phyloP scores from a whole-genome alignment of 2,888 invertebrate genomes.

The Tetranychus piercei region DNA sequence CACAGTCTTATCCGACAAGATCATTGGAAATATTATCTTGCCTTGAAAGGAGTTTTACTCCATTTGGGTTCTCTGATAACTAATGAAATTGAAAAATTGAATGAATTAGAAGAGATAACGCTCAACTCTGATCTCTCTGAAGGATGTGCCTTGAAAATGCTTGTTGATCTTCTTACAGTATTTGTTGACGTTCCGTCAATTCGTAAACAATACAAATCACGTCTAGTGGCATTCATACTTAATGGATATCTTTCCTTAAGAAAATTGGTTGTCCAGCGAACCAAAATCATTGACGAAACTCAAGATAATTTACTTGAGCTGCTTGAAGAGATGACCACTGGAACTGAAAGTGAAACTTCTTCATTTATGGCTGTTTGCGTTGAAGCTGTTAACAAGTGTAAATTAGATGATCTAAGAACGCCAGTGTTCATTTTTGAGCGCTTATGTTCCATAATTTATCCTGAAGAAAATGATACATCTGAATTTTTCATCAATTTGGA shows the following conservation, averaged over 20 bases:
- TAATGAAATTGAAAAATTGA: constrained; percentile 67
- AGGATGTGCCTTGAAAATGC: constrained; percentile 73
- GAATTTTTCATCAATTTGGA: constrained; percentile 90
- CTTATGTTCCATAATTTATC: constrained; percentile 87
- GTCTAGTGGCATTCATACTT: constrained; percentile 68
- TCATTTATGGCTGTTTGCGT: constrained; percentile 95
- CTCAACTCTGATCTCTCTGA: constrained; percentile 82
- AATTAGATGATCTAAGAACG: constrained; percentile 74
- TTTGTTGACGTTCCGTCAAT: constrained; percentile 73
- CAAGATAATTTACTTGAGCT: constrained; percentile 80
- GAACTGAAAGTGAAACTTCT: constrained; percentile 83
- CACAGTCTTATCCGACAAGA: constrained; percentile 62
- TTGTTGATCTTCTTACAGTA: constrained; percentile 66
- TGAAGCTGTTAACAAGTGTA: constrained; percentile 71
- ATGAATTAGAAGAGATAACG: constrained; percentile 72
- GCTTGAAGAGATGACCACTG: constrained; percentile 84
- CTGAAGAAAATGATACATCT: constrained; percentile 86
- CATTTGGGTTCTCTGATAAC: constrained; percentile 68
- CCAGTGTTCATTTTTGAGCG: constrained; percentile 95
- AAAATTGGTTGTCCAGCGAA: constrained; percentile 77
- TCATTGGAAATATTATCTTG: constrained; percentile 84
- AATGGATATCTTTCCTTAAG: constrained; percentile 81
- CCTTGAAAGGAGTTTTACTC: constrained; percentile 62
- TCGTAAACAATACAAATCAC: constrained; percentile 69
- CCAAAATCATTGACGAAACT: constrained; percentile 83